Evolutionary conservation across 23 tunicate species (phyloP), one percentile per base, ranked within the genome.

Genomic region (Trididemnum miniatum): DNA sequence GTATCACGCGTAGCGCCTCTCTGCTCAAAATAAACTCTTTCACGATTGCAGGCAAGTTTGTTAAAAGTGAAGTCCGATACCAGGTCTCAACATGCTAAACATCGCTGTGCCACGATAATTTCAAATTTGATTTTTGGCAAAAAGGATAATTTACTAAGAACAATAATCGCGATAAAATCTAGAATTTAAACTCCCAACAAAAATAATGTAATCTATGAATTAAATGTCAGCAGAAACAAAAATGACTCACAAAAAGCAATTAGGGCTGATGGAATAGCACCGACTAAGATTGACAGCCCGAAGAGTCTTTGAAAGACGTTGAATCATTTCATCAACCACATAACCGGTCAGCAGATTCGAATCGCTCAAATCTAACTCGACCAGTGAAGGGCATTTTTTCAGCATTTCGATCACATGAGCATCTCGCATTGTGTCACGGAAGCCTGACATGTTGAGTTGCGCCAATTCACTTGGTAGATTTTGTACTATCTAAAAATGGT

Each of bases 191-290:
- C 23, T 34, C 18, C 18, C 28, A 72, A 0, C 57, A 27, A 72
- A 31, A 20, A n/a, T 23, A 31, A 72, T n/a, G 22, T 0, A n/a
- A 44, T 44, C 54, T 15, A 15, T 44, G 54, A 7, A 44, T 44
- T 44, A 44, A 44, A 15, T n/a, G 78, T 12, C 27, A 35, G 33
- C 15, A 44, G 15, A 3, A 62, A 62, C 23, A 22, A 20, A 67
- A 67, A 0, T 18, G 26, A 88, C 98, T 93, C 57, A 93, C 98
- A 93, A 67, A 59, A 54, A 88, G 65, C 81, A 83, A 44, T 93
- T 84, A n/a, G 93, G 93, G 31, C 85, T 76, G 73, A 93, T 76
- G 1, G 93, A 79, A 77, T 93, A 93, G 51, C 98, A 93, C 31
- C 98, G 80, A 52, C 93, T 93, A 26, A 93, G 35, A 60, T 88